Evolutionary conservation across 2,113 vertebrate genomes (phyloP).

Genomic region (Osmerus eperlanus): DNA sequence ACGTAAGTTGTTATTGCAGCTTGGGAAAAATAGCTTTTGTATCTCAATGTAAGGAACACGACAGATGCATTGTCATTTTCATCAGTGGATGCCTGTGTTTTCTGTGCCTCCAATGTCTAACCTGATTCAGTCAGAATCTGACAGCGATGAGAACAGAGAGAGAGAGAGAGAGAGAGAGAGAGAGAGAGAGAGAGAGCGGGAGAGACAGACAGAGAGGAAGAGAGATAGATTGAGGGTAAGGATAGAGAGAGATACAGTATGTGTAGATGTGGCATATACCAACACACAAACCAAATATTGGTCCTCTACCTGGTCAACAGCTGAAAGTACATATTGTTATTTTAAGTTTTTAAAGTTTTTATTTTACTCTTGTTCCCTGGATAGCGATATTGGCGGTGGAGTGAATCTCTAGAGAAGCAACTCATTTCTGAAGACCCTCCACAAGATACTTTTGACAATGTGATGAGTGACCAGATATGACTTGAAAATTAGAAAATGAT

Average conservation of each 20-base stretch:
- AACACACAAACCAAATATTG: constrained; percentile 58
- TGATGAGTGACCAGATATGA: neutral
- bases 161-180: neutral
- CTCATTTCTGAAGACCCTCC: neutral
- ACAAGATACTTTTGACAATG: neutral
- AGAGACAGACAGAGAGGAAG: neutral
- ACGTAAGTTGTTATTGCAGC: constrained; percentile 52
- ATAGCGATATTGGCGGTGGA: neutral
- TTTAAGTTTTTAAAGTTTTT: neutral
- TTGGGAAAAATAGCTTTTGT: constrained; percentile 45
- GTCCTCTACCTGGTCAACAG: too few species aligned
- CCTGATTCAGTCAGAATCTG: constrained; percentile 78
- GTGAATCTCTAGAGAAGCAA: neutral
- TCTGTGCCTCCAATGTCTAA: constrained; percentile 63
- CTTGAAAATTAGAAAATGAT: too few species aligned
- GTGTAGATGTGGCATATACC: constrained; percentile 36
- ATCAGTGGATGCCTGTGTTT: constrained; percentile 54
- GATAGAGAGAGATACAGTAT: constrained; percentile 3
- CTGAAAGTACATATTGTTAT: too few species aligned
- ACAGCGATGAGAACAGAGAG: constrained; percentile 52
- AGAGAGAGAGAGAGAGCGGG: neutral
- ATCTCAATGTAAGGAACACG: constrained; percentile 52
- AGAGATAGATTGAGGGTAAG: neutral
- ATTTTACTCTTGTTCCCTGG: constrained; percentile 9
- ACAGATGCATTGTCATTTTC: constrained; percentile 63